Percentiles rank a stretch among this genome's conserved stretches.
These are phyloP conservation scores for Alouatta palliata DNA, from an alignment of 2,113 vertebrate genomes.

Conservation along the genomic window DNA sequence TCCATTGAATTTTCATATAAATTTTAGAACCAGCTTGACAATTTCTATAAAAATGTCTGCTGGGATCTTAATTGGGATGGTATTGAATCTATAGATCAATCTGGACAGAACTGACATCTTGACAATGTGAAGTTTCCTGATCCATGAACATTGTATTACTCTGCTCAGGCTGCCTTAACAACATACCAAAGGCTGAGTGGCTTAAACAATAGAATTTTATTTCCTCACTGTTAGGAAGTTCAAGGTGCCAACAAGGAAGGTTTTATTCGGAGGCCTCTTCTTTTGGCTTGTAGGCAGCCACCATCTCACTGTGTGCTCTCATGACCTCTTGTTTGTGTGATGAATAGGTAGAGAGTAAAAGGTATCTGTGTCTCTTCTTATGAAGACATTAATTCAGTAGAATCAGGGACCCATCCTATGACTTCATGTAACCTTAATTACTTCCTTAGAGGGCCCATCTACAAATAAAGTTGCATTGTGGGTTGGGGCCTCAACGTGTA, in stretches of 20 bases:
- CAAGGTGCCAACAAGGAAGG: not conserved
- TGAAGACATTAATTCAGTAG: not conserved
- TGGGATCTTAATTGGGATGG: not conserved
- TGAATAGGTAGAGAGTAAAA: not conserved
- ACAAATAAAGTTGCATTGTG: not conserved
- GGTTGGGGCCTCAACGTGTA: not conserved
- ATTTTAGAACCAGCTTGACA: not conserved
- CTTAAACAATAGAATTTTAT: not conserved
- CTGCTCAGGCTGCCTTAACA: not conserved
- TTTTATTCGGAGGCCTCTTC: not conserved
- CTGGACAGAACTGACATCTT: not conserved
- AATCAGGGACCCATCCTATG: not conserved
- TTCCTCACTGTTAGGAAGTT: not conserved
- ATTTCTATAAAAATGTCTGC: slow-evolving; percentile 27
- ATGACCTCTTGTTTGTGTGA: not conserved
- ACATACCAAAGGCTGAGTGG: not conserved
- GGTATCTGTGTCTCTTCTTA: not conserved
- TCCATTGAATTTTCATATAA: not conserved
- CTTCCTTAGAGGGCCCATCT: not conserved
- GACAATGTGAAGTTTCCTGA: not conserved
- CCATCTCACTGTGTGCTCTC: not conserved
- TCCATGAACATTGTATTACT: not conserved
- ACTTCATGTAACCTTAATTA: not conserved
- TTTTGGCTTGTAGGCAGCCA: not conserved
- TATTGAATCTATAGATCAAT: not conserved